Evolutionary conservation across 2,113 vertebrate genomes (phyloP).

Genomic region (Cyanoderma ruficeps): DNA sequence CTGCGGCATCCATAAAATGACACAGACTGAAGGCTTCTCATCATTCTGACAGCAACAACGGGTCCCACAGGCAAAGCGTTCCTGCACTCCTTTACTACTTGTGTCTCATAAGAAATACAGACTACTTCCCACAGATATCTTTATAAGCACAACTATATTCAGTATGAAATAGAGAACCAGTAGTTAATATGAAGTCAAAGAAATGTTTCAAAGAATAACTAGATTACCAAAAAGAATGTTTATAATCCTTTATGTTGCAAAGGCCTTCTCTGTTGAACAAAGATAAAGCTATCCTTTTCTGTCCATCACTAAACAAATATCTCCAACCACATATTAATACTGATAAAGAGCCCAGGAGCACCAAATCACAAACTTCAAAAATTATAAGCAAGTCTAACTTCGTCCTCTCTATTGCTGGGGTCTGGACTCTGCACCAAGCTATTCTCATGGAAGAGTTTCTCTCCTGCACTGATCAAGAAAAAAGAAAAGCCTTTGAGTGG

Average conservation of each 20-base stretch:
- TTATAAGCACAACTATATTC: background rate
- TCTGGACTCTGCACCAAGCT: background rate
- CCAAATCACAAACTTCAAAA: background rate
- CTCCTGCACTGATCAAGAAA: background rate
- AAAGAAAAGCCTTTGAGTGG: background rate
- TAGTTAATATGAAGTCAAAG: background rate
- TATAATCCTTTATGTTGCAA: background rate
- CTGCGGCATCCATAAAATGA: background rate
- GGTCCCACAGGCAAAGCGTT: background rate
- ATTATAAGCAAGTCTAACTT: background rate
- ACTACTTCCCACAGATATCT: background rate
- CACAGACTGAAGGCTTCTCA: background rate
- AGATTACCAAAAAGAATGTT: background rate
- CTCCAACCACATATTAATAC: background rate
- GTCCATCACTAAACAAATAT: background rate
- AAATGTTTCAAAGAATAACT: background rate
- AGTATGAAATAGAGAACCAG: background rate
- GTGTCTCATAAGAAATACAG: background rate
- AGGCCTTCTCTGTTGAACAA: background rate
- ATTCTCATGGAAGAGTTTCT: background rate
- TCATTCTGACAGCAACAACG: background rate
- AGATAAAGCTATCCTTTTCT: background rate
- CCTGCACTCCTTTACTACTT: background rate
- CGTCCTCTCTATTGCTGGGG: background rate
- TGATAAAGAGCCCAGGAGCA: background rate